phyloP scores from a whole-genome alignment of 2,888 invertebrate species.

The Dorcus hopei region DNA sequence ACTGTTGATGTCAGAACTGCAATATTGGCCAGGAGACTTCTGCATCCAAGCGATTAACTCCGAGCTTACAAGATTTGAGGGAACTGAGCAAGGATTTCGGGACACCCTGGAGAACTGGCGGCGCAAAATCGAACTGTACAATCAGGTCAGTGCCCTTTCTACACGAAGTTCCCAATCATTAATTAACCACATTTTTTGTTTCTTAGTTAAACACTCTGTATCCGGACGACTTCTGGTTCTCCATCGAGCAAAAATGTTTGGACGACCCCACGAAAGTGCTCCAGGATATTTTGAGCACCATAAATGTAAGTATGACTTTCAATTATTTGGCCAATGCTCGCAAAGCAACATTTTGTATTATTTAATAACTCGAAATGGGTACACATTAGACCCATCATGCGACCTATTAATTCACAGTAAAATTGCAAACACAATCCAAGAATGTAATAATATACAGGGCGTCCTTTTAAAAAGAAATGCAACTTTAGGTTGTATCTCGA shows the following conservation, averaged over 20 bases:
- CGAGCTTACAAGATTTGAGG: conserved; percentile 51
- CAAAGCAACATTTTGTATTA: too few species aligned
- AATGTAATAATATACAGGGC: too few species aligned
- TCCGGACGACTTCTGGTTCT: conserved; percentile 59
- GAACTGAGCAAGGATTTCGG: conserved; percentile 38
- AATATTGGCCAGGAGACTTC: conserved; percentile 57
- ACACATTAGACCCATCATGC: too few species aligned
- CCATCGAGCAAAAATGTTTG: conserved; percentile 56
- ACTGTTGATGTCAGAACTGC: conserved; percentile 55
- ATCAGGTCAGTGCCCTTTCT: conserved; percentile 51
- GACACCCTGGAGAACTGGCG: conserved; percentile 55
- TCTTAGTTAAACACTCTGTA: conserved; percentile 56
- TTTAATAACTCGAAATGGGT: too few species aligned
- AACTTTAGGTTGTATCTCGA: background rate
- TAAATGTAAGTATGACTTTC: conserved; percentile 31
- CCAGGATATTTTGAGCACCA: conserved; percentile 30
- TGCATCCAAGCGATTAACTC: conserved; percentile 53
- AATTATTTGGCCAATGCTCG: background rate
- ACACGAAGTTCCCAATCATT: too few species aligned
- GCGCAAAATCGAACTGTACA: conserved; percentile 62
- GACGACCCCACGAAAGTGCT: conserved; percentile 50
- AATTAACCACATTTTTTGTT: conserved; percentile 2
- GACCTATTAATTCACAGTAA: too few species aligned
- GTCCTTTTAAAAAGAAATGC: too few species aligned
- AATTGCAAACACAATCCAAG: too few species aligned